Evolutionary conservation across 1,140 invertebrate species (phyloP), one percentile per base, ranked within the genome.

Genomic region (Scaptomyza montana): DNA sequence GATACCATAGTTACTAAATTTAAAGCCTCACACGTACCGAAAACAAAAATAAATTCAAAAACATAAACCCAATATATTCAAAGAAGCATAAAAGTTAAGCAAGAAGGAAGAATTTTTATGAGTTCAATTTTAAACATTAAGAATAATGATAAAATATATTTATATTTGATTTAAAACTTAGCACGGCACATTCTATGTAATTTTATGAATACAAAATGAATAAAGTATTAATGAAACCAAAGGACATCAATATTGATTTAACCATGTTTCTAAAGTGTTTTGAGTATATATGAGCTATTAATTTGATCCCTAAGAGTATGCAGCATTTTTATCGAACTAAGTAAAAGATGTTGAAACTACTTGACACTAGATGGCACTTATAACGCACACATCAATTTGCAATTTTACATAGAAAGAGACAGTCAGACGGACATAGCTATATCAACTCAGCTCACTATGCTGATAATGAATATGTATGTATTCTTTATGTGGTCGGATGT

Each of bases 221-320:
- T 86, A 86, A 86, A 86, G 81, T 86, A 86, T 86, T 86, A 86
- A 75, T 87, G 78, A 86, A 87, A 89, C 85, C 80, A 89, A 78
- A 39, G 6, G 8, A 36, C 8, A 36, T 33, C 7, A 33, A 7
- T 33, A 6, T 33, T 33, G 21, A 25, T 25, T 25, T 25, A 25
- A 25, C 21, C 3, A 25, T 25, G 30, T 30, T 30, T 30, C 30
- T 30, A 30, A 30, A 30, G 30, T 36, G 33, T n/a, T n/a, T n/a
- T n/a, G n/a, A n/a, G n/a, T n/a, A n/a, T n/a, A n/a, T n/a, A n/a
- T n/a, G 16, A 16, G 16, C 16, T 16, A 16, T 16, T 1, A 16
- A 16, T 16, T 25, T 36, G 33, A 7, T 36, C 1, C 33, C 33
- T 36, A 36, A 69, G 49, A 63, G 10, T 63, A 69, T 54, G 59